phyloP scores from a whole-genome alignment of 2,797 vertebrate genomes.

The Pipistrellus pipistrellus region DNA sequence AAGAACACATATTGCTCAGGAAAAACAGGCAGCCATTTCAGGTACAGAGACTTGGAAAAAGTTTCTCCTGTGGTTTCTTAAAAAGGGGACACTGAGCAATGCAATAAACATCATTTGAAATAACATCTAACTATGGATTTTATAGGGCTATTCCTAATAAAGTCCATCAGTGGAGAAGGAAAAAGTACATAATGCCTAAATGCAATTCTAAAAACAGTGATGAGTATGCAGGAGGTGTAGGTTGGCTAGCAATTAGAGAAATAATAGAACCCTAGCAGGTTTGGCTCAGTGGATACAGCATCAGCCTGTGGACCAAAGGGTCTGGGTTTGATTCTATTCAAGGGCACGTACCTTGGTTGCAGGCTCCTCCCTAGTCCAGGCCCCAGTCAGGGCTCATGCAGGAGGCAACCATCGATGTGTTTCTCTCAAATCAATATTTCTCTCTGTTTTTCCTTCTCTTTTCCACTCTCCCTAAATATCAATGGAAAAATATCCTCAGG shows the following conservation, averaged over 20 bases:
- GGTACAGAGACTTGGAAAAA: not conserved
- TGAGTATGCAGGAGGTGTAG: not conserved
- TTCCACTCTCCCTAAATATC: too few species aligned
- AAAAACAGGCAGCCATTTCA: not conserved
- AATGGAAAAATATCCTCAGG: too few species aligned
- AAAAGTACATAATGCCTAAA: not conserved
- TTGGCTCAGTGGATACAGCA: too few species aligned
- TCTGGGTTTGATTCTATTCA: too few species aligned
- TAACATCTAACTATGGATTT: not conserved
- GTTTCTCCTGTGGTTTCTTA: not conserved
- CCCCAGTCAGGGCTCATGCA: too few species aligned
- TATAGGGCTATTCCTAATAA: not conserved
- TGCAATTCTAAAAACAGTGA: not conserved
- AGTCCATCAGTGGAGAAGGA: not conserved
- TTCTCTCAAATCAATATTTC: too few species aligned
- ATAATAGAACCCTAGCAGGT: not conserved
- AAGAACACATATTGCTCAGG: not conserved
- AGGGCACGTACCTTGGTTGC: too few species aligned
- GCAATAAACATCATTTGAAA: not conserved
- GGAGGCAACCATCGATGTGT: too few species aligned
- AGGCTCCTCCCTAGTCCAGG: too few species aligned
- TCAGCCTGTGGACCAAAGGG: too few species aligned
- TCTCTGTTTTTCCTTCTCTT: too few species aligned
- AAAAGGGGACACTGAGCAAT: not conserved
- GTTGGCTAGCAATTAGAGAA: not conserved